Percentiles rank a stretch among this genome's conserved stretches.
phyloP scores from a whole-genome alignment of 2,797 vertebrate genomes.

The Molossus molossus region DNA sequence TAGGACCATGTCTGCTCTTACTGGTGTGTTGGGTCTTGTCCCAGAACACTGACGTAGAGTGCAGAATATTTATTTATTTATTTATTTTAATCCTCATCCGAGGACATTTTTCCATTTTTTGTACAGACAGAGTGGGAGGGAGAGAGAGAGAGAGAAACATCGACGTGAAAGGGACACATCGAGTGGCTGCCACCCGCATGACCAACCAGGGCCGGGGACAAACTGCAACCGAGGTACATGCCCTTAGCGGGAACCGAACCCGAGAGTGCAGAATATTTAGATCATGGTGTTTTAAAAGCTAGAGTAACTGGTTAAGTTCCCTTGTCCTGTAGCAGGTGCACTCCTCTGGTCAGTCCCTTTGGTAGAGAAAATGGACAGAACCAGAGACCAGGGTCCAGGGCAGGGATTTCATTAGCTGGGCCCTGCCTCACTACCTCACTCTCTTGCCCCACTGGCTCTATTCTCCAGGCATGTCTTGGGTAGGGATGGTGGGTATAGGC shows the following conservation, averaged over 20 bases:
- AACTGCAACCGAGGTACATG: no score
- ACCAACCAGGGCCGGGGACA: no score
- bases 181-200: no score
- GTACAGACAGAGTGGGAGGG: no score
- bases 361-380: not conserved
- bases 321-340: not conserved
- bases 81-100: no score
- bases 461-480: not conserved
- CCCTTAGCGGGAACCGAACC: no score
- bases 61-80: no score
- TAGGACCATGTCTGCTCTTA: not conserved
- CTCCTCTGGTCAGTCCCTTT: not conserved
- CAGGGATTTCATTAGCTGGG: not conserved
- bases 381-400: not conserved
- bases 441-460: not conserved
- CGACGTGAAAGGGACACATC: no score
- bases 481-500: rapidly evolving
- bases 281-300: not conserved
- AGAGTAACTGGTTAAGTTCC: no score
- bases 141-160: no score
- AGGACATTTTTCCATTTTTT: no score
- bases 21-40: not conserved
- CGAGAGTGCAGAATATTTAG: no score
- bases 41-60: not conserved
- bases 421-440: not conserved